Percentiles rank a stretch among this genome's conserved stretches.
phyloP scores from a whole-genome alignment of 2,113 vertebrate genomes.

The Bufo bufo region DNA sequence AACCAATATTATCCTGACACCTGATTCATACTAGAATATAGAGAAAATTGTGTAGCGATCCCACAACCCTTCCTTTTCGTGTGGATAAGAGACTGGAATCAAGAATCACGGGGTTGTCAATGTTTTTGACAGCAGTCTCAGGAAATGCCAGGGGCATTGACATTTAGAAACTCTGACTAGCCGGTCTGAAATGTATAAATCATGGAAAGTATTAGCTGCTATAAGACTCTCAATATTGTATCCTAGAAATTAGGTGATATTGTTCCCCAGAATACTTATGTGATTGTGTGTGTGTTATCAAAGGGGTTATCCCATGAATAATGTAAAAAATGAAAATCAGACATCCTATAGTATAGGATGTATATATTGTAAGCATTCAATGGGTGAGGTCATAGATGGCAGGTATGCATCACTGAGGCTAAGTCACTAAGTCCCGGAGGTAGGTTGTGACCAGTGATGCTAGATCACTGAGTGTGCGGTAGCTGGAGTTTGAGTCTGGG shows the following conservation, averaged over 20 bases:
- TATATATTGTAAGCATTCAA: too few relatives aligned
- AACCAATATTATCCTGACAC: constrained; percentile 12
- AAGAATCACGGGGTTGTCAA: not conserved
- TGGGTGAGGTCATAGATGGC: too few relatives aligned
- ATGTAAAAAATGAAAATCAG: too few relatives aligned
- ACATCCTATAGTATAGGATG: too few relatives aligned
- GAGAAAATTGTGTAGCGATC: not conserved
- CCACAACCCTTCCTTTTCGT: not conserved
- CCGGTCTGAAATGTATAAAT: constrained; percentile 12
- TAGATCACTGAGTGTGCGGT: too few relatives aligned
- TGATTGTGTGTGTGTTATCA: not conserved
- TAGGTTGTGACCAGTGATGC: too few relatives aligned
- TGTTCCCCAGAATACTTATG: not conserved
- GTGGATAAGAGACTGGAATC: not conserved
- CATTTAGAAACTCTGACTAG: constrained; percentile 19
- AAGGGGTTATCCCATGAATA: not conserved
- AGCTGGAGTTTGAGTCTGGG: too few relatives aligned
- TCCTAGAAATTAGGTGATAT: not conserved
- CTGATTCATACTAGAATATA: not conserved
- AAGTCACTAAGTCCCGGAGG: too few relatives aligned
- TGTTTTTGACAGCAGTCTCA: not conserved
- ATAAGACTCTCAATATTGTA: constrained; percentile 4
- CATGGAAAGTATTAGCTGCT: not conserved
- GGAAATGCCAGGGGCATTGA: constrained; percentile 16
- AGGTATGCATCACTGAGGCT: too few relatives aligned